These are phyloP conservation scores for Julus scandinavius DNA, from an alignment of 2,888 invertebrate genomes.

Conservation along the genomic window DNA sequence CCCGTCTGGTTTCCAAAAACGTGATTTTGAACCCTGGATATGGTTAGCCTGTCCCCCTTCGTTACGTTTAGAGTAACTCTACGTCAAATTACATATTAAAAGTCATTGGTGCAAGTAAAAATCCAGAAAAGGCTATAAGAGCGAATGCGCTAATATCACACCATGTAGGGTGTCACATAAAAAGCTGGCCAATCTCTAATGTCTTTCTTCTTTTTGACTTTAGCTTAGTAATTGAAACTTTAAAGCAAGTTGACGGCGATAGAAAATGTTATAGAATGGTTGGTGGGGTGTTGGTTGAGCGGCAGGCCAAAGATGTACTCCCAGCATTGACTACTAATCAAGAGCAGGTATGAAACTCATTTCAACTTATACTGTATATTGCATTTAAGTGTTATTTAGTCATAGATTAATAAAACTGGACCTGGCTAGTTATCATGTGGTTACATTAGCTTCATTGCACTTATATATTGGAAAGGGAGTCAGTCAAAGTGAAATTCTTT, in stretches of 20 bases:
- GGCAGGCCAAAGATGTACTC: constrained; percentile 89
- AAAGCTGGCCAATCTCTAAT: neutral
- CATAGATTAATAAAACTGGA: no score
- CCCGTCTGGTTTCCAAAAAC: neutral
- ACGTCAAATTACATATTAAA: neutral
- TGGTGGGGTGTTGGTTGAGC: constrained; percentile 92
- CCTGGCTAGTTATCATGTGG: no score
- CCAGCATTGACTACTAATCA: constrained; percentile 84
- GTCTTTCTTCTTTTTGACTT: constrained; percentile 60
- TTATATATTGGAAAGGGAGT: no score
- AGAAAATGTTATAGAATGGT: constrained; percentile 93
- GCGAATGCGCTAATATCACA: neutral
- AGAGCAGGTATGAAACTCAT: constrained; percentile 71
- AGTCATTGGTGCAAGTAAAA: neutral
- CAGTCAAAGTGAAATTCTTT: no score
- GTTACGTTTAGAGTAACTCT: neutral
- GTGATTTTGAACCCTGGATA: neutral
- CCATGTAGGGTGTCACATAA: neutral
- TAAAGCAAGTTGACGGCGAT: constrained; percentile 83
- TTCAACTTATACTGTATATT: neutral
- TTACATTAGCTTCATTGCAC: no score
- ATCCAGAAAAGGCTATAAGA: neutral
- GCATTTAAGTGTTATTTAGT: no score
- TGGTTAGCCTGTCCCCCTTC: neutral
- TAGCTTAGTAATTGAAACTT: constrained; percentile 93